phyloP scores from a whole-genome alignment of 2,888 invertebrate species.

The Oscheius sp. region DNA sequence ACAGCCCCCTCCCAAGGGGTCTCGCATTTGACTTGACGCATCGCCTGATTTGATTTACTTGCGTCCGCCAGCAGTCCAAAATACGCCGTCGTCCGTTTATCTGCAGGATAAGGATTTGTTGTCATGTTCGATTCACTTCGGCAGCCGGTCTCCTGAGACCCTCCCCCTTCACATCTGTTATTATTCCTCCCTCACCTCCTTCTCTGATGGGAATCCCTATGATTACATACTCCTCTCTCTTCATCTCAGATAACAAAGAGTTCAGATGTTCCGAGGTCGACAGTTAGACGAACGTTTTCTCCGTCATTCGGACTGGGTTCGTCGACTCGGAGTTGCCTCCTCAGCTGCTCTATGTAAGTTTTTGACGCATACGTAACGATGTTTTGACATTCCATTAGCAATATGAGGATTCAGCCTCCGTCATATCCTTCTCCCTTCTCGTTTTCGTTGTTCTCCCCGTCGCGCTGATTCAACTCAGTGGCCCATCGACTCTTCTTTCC shows the following conservation, averaged over 20 bases:
- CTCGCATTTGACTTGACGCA: constrained; percentile 23
- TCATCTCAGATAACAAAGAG: neutral
- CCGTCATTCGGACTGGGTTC: constrained; percentile 47
- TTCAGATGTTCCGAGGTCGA: constrained; percentile 32
- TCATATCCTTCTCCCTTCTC: constrained; percentile 25
- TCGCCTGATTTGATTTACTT: constrained; percentile 28
- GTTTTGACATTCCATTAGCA: neutral
- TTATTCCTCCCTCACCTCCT: neutral
- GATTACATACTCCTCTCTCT: neutral
- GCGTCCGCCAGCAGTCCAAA: neutral
- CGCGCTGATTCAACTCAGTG: constrained; percentile 33
- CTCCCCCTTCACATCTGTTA: constrained; percentile 1
- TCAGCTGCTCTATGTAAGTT: constrained; percentile 36
- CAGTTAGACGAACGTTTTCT: constrained; percentile 47
- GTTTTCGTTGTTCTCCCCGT: constrained; percentile 27
- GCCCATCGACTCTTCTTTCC: constrained; percentile 51
- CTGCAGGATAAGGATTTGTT: too few species aligned
- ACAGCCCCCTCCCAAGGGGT: neutral
- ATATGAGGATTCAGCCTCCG: constrained; percentile 16
- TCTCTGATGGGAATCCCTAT: neutral
- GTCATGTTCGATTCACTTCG: neutral
- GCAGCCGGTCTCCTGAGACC: neutral
- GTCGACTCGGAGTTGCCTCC: constrained; percentile 46
- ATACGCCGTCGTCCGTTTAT: neutral
- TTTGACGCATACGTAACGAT: neutral